Evolutionary conservation across 2,888 invertebrate genomes (phyloP), one percentile per base, ranked within the genome.

Genomic region (Thecocarcelia acutangulata): DNA sequence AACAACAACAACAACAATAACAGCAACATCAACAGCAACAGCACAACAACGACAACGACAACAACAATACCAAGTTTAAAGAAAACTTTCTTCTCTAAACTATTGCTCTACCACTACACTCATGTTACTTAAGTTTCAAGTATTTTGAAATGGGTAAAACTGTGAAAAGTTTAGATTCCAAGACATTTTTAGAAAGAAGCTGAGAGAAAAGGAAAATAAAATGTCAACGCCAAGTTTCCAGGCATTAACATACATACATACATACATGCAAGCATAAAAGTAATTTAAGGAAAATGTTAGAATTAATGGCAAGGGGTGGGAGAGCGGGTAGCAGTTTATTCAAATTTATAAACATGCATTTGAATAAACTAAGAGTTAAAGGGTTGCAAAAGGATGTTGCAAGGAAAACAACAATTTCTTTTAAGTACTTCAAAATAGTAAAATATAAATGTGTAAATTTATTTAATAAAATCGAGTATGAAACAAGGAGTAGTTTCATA

Each of bases 141-240:
- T 37, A 21, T 24, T 56, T 56, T 48, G 42, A 24, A 46, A 44
- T 44, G 44, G 42, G 28, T 44, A 54, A 66, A 74, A 74, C 6
- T 17, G 48, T 24, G 42, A 68, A 66, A 72, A 59, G 58, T 66
- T 66, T 37, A 52, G 33, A 70, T 40, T 63, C 58, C 24, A 66
- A 77, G 50, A 80, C n/a, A 40, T 48, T 66, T 68, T 44, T 46
- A 11, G 9, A 40, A 40, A 15, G 9, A 50, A 33, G 42, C 11
- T 11, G 37, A 46, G 61, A 42, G 33, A 69, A 28, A 40, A 19
- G n/a, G 54, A 40, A 74, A 33, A 48, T 72, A 42, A 69, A 74
- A 69, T 76, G 58, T 80, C 75, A 76, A 76, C 75, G 37, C 44
- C 66, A 76, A 78, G 50, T 42, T 50, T 15, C 1, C 48, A 63